Percentiles rank a stretch among this genome's conserved stretches.
phyloP scores from a whole-genome alignment of 1,140 invertebrate genomes.

The Panagrolaimus sp. region DNA sequence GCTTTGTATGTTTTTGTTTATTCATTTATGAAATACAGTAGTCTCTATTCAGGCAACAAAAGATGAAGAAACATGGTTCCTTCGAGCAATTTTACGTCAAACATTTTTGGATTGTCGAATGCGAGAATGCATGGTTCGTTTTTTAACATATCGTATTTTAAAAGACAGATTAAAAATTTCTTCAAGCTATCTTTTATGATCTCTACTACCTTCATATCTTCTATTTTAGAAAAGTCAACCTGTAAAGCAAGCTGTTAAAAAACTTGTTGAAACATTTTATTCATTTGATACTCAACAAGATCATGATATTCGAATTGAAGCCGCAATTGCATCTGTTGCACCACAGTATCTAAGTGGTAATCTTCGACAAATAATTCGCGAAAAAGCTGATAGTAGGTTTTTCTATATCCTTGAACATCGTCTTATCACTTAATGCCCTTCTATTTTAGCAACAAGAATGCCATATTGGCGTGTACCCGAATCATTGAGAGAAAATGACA shows the following conservation, averaged over 20 bases:
- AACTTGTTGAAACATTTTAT: not conserved
- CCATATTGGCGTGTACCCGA: not conserved
- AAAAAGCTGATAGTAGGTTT: slow-evolving; percentile 4
- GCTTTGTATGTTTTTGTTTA: not conserved
- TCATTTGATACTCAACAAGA: not conserved
- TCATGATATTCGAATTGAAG: not conserved
- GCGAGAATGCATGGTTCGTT: not conserved
- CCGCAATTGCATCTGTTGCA: not conserved
- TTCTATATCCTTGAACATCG: not conserved
- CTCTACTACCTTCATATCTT: too few species aligned
- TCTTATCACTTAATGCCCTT: not conserved
- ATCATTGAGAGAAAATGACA: not conserved
- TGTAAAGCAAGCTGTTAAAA: not conserved
- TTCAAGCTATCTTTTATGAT: too few species aligned
- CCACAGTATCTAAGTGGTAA: not conserved
- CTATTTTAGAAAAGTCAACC: not conserved
- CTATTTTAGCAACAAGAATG: not conserved
- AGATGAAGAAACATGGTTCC: not conserved
- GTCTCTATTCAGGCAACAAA: not conserved
- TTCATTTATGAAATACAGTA: not conserved
- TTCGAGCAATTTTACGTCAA: not conserved
- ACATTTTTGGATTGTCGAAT: not conserved
- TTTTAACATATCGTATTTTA: too few species aligned
- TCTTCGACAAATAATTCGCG: not conserved
- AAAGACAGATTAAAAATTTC: too few species aligned